These are phyloP conservation scores for Rhabdophis nuchalis DNA, from an alignment of 2,797 vertebrate species.

Conservation along the genomic window DNA sequence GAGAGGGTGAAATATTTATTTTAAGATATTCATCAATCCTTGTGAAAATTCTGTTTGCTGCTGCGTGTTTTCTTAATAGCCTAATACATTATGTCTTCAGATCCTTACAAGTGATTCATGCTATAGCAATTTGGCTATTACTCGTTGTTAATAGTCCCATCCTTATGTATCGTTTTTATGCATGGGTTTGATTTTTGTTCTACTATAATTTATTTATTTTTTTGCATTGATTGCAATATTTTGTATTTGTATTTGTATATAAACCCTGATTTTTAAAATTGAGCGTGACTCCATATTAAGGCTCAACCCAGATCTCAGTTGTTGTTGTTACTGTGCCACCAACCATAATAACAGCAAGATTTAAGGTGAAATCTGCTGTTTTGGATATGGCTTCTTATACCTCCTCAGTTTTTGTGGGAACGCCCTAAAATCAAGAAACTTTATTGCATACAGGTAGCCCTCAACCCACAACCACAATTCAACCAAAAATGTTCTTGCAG, in stretches of 20 bases:
- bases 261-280: background rate
- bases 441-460: background rate
- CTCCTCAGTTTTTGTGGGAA: background rate
- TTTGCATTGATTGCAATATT: too few relatives aligned
- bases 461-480: too few relatives aligned
- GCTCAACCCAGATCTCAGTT: background rate
- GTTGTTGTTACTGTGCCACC: background rate
- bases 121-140: background rate
- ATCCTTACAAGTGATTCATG: background rate
- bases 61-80: background rate
- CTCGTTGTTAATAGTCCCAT: background rate
- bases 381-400: background rate
- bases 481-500: background rate
- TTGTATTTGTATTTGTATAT: too few relatives aligned
- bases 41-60: background rate
- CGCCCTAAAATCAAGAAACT: background rate
- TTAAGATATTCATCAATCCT: background rate
- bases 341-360: background rate
- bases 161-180: background rate
- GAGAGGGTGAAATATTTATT: background rate
- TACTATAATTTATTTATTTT: background rate
- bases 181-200: background rate
- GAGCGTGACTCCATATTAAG: background rate
- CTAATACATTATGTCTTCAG: background rate
- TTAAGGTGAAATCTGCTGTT: background rate